Base-by-base conservation (phyloP, 2,113 vertebrate species). In the Dendropsophus ebraccatus region DNA sequence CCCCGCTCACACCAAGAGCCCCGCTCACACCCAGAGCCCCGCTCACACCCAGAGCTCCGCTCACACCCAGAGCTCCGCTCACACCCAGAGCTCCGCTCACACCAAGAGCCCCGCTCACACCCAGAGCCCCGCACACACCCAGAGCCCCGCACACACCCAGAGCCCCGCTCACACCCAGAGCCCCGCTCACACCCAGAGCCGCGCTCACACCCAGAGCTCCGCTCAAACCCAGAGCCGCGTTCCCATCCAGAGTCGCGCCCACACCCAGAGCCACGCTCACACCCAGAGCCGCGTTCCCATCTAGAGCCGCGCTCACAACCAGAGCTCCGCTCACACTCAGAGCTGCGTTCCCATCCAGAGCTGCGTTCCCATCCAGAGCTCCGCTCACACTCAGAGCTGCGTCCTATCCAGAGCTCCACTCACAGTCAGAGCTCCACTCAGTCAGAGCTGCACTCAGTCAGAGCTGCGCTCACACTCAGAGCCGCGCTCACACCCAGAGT, bases 251-350 rank as follows among this genome's bases (percentile, higher is more conserved):
- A n/a, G n/a, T n/a, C n/a, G n/a, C 65, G 9, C 65, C 35, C 65
- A 69, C 65, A 41, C 21, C 67, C 67, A 10, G 10, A 70, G 32
- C 67, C 41, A 35, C 67, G 41, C 1, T 11, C 65, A 35, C 30
- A 19, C 62, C 32, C 65, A n/a, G n/a, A n/a, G n/a, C n/a, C n/a
- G n/a, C n/a, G n/a, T n/a, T n/a, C n/a, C n/a, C n/a, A n/a, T n/a
- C n/a, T n/a, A n/a, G n/a, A n/a, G n/a, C n/a, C n/a, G n/a, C 65
- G 9, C 65, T 69, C 65, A 69, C 65, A 41, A 37, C 67, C 67
- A 10, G 10, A 70, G 32, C 67, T 70, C 32, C 67, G 41, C 1
- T 11, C 65, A 35, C 30, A 19, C 62, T 67, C 65, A n/a, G n/a
- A n/a, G n/a, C n/a, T n/a, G n/a, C 65, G 9, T 30, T 69, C 65